Conservation (phyloP, 2,113 vertebrate species). For the Corythornis vintsioides region DNA sequence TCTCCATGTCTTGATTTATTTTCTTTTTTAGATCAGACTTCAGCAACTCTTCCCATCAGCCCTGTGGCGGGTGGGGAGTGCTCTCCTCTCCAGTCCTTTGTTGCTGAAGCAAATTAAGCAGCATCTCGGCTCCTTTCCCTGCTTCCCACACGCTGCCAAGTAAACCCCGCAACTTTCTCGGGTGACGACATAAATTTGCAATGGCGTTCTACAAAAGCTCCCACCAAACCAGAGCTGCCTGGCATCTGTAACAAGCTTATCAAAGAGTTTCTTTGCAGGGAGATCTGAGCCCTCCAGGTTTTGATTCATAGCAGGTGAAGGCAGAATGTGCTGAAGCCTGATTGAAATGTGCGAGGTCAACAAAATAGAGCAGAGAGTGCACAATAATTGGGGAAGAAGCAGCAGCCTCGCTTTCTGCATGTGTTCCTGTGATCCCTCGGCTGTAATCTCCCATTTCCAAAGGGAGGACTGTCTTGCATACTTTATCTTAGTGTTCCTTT, state of each 20-base stretch:
- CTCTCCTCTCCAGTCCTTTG: neutral
- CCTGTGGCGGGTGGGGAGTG: neutral
- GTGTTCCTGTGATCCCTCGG: slow-evolving; percentile 46
- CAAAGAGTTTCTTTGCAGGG: slow-evolving; percentile 69
- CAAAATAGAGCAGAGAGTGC: slow-evolving; percentile 69
- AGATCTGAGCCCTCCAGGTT: slow-evolving; percentile 77
- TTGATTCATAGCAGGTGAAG: slow-evolving; percentile 76
- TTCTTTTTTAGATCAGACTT: neutral
- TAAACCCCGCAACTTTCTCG: slow-evolving; percentile 16
- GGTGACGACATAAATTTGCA: slow-evolving; percentile 68
- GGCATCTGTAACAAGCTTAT: slow-evolving; percentile 75
- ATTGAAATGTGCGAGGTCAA: slow-evolving; percentile 80
- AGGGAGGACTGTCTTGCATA: slow-evolving; percentile 68
- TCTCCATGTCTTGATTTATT: neutral
- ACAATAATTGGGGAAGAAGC: slow-evolving; percentile 76
- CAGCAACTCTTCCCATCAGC: neutral
- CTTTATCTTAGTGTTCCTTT: slow-evolving; percentile 30
- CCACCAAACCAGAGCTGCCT: slow-evolving; percentile 49
- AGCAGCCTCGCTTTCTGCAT: slow-evolving; percentile 42
- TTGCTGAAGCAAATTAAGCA: neutral
- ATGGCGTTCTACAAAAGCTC: slow-evolving; percentile 29
- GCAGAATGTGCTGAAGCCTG: slow-evolving; percentile 70
- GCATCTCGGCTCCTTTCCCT: neutral
- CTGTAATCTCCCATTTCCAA: slow-evolving; percentile 69
- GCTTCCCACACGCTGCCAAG: neutral